Evolutionary conservation across 2,888 invertebrate species (phyloP).

Genomic region (Hydriomena furcata): DNA sequence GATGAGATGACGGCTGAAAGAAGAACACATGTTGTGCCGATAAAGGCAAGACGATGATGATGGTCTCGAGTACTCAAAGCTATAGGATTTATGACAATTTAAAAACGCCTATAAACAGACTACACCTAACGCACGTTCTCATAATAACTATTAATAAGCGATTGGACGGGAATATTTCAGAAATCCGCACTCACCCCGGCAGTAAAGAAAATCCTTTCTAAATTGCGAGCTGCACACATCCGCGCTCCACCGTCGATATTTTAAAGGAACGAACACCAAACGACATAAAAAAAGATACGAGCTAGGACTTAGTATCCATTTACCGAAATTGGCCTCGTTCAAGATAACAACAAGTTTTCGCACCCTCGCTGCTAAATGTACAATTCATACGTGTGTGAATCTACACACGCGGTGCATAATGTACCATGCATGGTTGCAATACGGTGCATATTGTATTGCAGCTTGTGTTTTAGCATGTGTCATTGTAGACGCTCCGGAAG

Average conservation of each 20-base stretch:
- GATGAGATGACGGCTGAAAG: no score
- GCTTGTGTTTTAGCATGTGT: constrained; percentile 61
- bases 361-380: constrained; percentile 81
- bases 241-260: constrained; percentile 70
- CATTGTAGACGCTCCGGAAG: constrained; percentile 63
- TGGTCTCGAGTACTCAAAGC: no score
- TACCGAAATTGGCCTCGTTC: constrained; percentile 82
- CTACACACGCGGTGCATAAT: constrained; percentile 34
- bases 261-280: constrained; percentile 71
- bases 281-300: constrained; percentile 80
- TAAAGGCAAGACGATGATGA: no score
- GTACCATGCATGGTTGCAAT: constrained; percentile 31
- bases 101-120: no score
- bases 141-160: constrained; percentile 30
- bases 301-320: constrained; percentile 84
- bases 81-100: no score
- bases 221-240: constrained; percentile 69
- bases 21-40: no score
- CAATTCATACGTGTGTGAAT: constrained; percentile 80
- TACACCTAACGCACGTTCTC: constrained; percentile 7
- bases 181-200: constrained; percentile 42
- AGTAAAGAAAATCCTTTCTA: constrained; percentile 76
- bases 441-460: constrained; percentile 35
- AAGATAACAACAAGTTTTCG: constrained; percentile 83
- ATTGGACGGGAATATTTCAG: constrained; percentile 28